Evolutionary conservation across 2,797 vertebrate genomes (phyloP).

Genomic region (Phaenicophaeus curvirostris): DNA sequence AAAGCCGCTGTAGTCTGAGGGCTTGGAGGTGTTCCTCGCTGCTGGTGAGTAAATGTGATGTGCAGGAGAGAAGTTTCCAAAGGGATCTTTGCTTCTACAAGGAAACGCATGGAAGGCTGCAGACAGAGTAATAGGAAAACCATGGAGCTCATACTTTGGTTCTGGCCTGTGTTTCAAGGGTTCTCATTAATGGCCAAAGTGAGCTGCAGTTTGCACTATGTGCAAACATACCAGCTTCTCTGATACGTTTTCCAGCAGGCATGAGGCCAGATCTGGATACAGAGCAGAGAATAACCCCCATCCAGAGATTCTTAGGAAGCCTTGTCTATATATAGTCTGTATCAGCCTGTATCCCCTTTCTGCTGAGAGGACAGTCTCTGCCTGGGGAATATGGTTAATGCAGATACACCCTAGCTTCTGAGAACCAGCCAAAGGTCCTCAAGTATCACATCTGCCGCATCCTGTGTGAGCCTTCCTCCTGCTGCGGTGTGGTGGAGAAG

Average conservation of each 20-base stretch:
- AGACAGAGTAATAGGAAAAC: neutral
- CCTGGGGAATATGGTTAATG: neutral
- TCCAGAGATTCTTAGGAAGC: constrained; percentile 57
- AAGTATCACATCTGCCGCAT: fast-evolving
- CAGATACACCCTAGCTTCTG: neutral
- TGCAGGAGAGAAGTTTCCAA: neutral
- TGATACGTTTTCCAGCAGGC: neutral
- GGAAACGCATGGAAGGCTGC: neutral
- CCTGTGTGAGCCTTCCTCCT: neutral
- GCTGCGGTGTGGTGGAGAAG: fast-evolving
- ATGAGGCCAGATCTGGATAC: constrained; percentile 10
- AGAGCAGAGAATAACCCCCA: neutral
- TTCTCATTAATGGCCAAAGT: neutral
- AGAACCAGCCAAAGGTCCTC: neutral
- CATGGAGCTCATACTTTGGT: neutral
- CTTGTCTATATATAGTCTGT: constrained; percentile 59
- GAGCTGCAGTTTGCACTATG: neutral
- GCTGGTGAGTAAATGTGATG: neutral
- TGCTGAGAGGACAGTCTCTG: neutral
- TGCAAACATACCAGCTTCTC: neutral
- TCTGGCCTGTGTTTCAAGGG: neutral
- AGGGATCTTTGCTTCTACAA: neutral
- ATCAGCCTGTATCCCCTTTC: constrained; percentile 31
- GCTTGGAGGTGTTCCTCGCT: neutral
- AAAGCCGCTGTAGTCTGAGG: neutral